A percentile compares a stretch with the other conserved stretches of the same genome.
Evolutionary conservation across 2,113 vertebrate species (phyloP).

Genomic region (Heloderma charlesbogerti): DNA sequence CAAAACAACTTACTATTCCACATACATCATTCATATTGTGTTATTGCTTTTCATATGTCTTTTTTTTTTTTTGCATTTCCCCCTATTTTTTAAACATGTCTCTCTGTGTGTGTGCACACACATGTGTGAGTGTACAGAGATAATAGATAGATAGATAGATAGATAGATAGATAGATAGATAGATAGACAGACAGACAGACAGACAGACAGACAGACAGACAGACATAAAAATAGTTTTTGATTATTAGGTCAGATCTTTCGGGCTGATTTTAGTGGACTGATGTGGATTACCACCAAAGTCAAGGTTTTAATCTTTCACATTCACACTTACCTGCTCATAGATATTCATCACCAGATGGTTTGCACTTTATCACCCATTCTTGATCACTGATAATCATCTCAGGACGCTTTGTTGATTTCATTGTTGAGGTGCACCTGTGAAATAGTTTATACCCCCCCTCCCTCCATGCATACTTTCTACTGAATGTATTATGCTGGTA

Average conservation of each 20-base stretch:
- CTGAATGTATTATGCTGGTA: background rate
- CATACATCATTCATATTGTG: conserved; percentile 9
- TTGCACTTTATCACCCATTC: background rate
- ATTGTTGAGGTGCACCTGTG: background rate
- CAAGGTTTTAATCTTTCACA: background rate
- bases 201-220: too few relatives aligned
- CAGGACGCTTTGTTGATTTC: background rate
- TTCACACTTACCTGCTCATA: background rate
- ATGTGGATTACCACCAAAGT: fast-evolving
- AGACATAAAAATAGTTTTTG: conserved; percentile 18
- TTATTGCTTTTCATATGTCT: background rate
- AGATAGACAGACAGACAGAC: too few relatives aligned
- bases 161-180: too few relatives aligned
- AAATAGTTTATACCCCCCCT: background rate
- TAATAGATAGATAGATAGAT: too few relatives aligned
- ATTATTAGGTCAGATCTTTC: background rate
- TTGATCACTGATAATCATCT: background rate
- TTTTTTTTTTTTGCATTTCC: background rate
- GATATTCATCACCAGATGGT: background rate
- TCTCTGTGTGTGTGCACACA: background rate
- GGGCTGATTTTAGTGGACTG: background rate
- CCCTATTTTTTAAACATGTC: too few relatives aligned
- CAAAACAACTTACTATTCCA: conserved; percentile 14
- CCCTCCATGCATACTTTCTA: background rate
- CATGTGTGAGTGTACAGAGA: background rate